Base-by-base conservation (phyloP, 2,797 vertebrate species). In the Emydoidea blandingii region DNA sequence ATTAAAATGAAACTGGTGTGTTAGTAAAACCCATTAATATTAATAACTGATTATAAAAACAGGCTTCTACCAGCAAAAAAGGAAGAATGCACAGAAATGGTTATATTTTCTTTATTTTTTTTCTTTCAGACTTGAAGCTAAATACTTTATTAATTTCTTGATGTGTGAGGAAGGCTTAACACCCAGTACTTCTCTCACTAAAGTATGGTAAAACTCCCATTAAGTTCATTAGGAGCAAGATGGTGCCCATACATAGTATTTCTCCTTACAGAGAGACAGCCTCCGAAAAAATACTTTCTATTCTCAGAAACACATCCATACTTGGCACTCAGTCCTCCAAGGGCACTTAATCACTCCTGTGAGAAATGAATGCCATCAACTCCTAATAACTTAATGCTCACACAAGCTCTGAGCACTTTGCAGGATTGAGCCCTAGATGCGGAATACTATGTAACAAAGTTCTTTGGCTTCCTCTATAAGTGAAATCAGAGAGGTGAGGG, bases 1-100 rank as follows among this genome's bases (percentile, higher is more conserved):
- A 31, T 92, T 90, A 34, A 87, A 68, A 44, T 92, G 85, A 62
- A 62, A 34, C 10, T 57, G 89, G 81, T 41, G 12, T 89, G 12
- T 78, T 81, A 79, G 29, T 19, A 88, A 88, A 90, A 49, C 6
- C 65, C 16, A 57, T 91, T 76, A 68, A 50, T 81, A 12, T 57
- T 79, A 44, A 87, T 47, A 68, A 1, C 27, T 10, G 56, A 5
- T 57, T 82, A 68, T 79, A 59, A 88, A 86, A 93, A 10, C 31
- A 1, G 8, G 5, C 2, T 54, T 3, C 49, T 81, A 85, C 2
- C 5, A 56, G 12, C 14, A n/a, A 52, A 4, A 89, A 54, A 44
- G 5, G 1, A 59, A 81, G 83, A 29, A 76, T 83, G 2, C 37
- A 5, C 34, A 87, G 49, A 49, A 21, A 41, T 86, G 19, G 74